These are phyloP conservation scores for Crocallis elinguaria DNA, from an alignment of 2,888 invertebrate genomes.

Conservation along the genomic window DNA sequence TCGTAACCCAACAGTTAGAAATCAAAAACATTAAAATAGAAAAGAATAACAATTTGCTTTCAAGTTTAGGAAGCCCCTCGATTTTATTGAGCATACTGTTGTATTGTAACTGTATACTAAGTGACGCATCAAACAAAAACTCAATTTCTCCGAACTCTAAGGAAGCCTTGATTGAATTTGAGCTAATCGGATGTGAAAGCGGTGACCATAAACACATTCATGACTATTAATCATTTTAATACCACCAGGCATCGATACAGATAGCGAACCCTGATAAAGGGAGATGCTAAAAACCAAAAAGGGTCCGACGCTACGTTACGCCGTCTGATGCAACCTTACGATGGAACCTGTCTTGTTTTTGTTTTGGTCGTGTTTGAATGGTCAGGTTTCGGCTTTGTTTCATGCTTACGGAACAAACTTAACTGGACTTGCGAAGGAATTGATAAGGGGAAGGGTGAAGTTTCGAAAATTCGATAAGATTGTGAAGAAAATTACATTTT, in stretches of 20 bases:
- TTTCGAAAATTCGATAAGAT: no score
- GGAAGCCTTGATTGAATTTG: background rate
- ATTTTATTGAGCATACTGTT: background rate
- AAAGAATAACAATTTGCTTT: constrained; percentile 6
- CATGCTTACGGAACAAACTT: constrained; percentile 1
- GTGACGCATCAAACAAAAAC: background rate
- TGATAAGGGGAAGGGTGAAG: no score
- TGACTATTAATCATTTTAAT: constrained; percentile 8
- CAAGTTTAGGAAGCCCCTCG: background rate
- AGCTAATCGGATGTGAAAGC: constrained; percentile 15
- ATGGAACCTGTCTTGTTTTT: constrained; percentile 11
- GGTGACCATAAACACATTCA: no score
- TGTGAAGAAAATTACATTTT: no score
- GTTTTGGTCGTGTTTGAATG: background rate
- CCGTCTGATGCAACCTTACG: constrained; percentile 16
- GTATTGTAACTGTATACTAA: background rate
- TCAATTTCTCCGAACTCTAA: constrained; percentile 7
- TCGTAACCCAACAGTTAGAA: background rate
- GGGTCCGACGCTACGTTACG: constrained; percentile 13
- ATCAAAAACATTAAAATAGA: constrained; percentile 12
- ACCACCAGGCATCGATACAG: background rate
- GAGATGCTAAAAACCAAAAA: constrained; percentile 15
- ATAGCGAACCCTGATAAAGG: constrained; percentile 11
- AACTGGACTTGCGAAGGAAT: background rate
- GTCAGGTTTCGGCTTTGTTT: constrained; percentile 6